phyloP scores from a whole-genome alignment of 1,140 invertebrate genomes.

The Notospermus geniculatus region DNA sequence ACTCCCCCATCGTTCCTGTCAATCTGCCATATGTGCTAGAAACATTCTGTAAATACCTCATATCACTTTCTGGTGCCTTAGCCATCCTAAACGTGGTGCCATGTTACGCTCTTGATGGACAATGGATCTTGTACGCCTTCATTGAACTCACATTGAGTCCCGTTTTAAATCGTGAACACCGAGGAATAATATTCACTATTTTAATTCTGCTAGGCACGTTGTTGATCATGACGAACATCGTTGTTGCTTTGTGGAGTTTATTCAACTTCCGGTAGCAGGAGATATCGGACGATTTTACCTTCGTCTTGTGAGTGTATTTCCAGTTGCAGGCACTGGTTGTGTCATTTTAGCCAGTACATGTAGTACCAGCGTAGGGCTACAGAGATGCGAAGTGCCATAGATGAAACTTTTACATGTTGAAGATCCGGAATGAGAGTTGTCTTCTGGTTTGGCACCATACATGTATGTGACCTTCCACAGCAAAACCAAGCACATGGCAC shows the following conservation, averaged over 20 bases:
- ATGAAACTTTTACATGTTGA: no score
- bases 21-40: slow-evolving; percentile 70
- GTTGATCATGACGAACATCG: slow-evolving; percentile 44
- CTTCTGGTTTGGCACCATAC: no score
- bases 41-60: slow-evolving; percentile 69
- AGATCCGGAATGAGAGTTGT: no score
- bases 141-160: slow-evolving; percentile 51
- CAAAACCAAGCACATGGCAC: no score
- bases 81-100: slow-evolving; percentile 90
- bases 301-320: no score
- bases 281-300: no score
- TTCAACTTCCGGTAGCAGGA: slow-evolving; percentile 26
- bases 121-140: slow-evolving; percentile 71
- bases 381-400: no score
- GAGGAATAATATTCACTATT: slow-evolving; percentile 42
- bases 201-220: slow-evolving; percentile 47
- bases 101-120: slow-evolving; percentile 88
- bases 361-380: no score
- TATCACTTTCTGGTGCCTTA: slow-evolving; percentile 86
- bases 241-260: slow-evolving; percentile 52
- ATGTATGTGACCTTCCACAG: no score
- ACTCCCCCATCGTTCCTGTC: slow-evolving; percentile 65
- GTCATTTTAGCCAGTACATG: no score
- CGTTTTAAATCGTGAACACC: slow-evolving; percentile 41
- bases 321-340: no score